These are phyloP conservation scores for Scaptomyza pallida DNA, from an alignment of 1,140 invertebrate species.

Conservation along the genomic window DNA sequence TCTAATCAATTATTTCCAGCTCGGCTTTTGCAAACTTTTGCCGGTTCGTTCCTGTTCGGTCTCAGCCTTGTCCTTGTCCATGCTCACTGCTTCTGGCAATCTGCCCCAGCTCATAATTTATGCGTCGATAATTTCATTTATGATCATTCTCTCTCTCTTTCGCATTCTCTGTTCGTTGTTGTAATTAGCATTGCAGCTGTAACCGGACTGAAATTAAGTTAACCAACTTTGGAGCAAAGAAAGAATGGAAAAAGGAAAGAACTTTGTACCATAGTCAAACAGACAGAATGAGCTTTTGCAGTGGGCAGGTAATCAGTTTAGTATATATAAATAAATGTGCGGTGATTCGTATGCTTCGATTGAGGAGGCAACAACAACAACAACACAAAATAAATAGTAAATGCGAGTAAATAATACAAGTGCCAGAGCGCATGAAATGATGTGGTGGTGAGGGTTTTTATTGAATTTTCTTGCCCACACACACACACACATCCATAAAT, in stretches of 20 bases:
- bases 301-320: constrained; percentile 5
- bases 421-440: constrained; percentile 50
- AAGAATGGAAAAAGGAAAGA: background rate
- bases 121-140: constrained; percentile 69
- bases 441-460: constrained; percentile 62
- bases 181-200: constrained; percentile 35
- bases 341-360: constrained; percentile 20
- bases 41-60: background rate
- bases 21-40: constrained; percentile 52
- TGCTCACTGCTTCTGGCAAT: too few relatives aligned
- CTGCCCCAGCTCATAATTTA: constrained; percentile 66
- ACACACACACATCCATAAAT: constrained; percentile 52
- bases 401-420: constrained; percentile 53
- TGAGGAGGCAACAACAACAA: constrained; percentile 22
- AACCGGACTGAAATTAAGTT: constrained; percentile 25
- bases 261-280: background rate
- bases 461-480: constrained; percentile 61
- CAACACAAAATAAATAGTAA: constrained; percentile 51
- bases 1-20: constrained; percentile 80
- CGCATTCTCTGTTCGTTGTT: constrained; percentile 11
- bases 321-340: constrained; percentile 29
- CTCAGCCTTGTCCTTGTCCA: background rate
- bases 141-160: constrained; percentile 56
- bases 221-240: background rate
- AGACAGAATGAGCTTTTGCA: background rate